phyloP scores from a whole-genome alignment of 2,113 vertebrate species.

The Pagrus major region DNA sequence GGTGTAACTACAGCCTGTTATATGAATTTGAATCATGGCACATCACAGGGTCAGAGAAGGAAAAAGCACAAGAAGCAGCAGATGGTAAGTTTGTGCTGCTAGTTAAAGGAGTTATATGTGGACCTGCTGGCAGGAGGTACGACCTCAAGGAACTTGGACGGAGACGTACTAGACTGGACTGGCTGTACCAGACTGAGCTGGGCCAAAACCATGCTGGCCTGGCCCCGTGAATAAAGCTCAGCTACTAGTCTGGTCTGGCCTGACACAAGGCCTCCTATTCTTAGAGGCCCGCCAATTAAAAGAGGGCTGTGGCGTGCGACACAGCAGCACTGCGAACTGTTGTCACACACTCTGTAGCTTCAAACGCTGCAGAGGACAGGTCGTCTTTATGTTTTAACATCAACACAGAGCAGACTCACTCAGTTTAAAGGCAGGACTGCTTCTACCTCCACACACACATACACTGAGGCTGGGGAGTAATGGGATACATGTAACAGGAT shows the following conservation, averaged over 20 bases:
- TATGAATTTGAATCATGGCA: not conserved
- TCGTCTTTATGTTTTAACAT: not conserved
- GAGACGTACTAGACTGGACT: slow-evolving; percentile 37
- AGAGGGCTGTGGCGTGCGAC: slow-evolving; percentile 43
- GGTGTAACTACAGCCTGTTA: not conserved
- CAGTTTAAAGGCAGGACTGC: not conserved
- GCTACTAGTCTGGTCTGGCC: slow-evolving; percentile 48
- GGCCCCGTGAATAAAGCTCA: slow-evolving; percentile 55
- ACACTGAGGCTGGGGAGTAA: too few relatives aligned
- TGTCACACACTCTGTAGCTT: not conserved
- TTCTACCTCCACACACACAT: too few relatives aligned
- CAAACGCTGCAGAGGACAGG: slow-evolving; percentile 1
- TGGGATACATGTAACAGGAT: too few relatives aligned
- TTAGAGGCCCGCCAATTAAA: slow-evolving; percentile 64
- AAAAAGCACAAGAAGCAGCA: not conserved
- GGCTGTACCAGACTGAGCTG: slow-evolving; percentile 25
- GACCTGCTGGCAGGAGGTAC: slow-evolving; percentile 51
- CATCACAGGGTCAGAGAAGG: not conserved
- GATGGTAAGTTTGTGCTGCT: not conserved
- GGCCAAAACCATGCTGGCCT: slow-evolving; percentile 66
- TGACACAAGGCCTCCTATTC: slow-evolving; percentile 61
- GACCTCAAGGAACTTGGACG: slow-evolving; percentile 64
- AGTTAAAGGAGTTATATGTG: slow-evolving; percentile 46
- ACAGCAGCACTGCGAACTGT: slow-evolving; percentile 1
- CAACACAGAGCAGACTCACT: not conserved